Percentiles rank a stretch among this genome's conserved stretches.
Conservation (phyloP, 2,797 vertebrate species). For the Cyprinodon diabolis region DNA sequence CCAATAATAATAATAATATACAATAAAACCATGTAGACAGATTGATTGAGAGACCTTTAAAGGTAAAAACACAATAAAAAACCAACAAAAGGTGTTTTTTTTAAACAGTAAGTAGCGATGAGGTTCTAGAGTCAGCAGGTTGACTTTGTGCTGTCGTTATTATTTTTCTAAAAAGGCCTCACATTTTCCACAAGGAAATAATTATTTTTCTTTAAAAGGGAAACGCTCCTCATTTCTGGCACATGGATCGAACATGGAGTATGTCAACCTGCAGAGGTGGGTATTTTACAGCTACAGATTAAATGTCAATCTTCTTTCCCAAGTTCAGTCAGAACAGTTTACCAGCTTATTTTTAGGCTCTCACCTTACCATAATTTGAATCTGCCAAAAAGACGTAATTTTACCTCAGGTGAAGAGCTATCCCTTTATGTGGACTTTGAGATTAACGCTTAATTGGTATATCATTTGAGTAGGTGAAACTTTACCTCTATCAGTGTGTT, state of each 20-base stretch:
- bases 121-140: constrained; percentile 5
- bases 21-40: background rate
- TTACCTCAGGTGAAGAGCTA: no score
- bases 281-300: background rate
- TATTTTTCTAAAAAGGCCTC: background rate
- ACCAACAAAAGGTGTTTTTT: background rate
- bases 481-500: no score
- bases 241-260: background rate
- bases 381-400: no score
- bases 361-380: no score
- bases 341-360: no score
- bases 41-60: background rate
- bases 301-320: background rate
- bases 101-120: background rate
- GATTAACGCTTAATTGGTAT: no score
- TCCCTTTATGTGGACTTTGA: no score
- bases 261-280: background rate
- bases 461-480: no score
- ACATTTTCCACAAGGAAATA: background rate
- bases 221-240: background rate
- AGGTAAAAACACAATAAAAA: background rate
- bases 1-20: no score
- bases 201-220: background rate
- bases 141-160: background rate
- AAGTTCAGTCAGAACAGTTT: background rate